These are phyloP conservation scores for Panurus biarmicus DNA, from an alignment of 2,113 vertebrate species.

Conservation along the genomic window DNA sequence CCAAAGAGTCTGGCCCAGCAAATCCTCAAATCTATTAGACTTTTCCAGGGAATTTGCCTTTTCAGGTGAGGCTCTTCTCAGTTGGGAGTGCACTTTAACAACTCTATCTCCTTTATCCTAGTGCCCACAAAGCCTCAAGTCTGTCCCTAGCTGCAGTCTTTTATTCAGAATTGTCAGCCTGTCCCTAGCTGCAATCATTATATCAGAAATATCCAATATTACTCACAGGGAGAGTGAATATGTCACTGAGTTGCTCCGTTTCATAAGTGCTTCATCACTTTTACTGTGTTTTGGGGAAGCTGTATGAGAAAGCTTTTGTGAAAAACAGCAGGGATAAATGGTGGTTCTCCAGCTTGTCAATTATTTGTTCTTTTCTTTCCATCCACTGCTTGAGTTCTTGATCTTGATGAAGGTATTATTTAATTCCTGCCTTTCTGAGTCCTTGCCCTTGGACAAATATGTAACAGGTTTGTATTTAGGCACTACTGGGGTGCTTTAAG, in stretches of 20 bases:
- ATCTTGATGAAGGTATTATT: background rate
- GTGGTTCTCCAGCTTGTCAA: background rate
- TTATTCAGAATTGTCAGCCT: background rate
- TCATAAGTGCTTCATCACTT: background rate
- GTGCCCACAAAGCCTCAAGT: background rate
- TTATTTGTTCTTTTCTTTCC: slow-evolving; percentile 3
- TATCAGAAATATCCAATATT: background rate
- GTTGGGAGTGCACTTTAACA: background rate
- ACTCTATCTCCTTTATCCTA: background rate
- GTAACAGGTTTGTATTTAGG: background rate
- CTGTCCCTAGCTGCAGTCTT: background rate
- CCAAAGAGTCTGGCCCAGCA: background rate
- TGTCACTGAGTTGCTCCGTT: background rate
- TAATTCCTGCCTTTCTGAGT: background rate
- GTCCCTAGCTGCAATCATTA: background rate
- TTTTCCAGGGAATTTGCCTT: background rate
- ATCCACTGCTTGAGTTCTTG: background rate
- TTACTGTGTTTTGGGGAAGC: background rate
- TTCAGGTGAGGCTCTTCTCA: background rate
- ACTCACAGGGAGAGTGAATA: background rate
- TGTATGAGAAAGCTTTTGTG: background rate
- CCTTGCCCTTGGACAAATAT: background rate
- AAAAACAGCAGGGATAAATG: background rate
- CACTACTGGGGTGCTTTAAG: background rate
- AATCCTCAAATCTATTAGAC: background rate